These are phyloP conservation scores for Tipula lateralis DNA, from an alignment of 2,888 invertebrate species.

Conservation along the genomic window DNA sequence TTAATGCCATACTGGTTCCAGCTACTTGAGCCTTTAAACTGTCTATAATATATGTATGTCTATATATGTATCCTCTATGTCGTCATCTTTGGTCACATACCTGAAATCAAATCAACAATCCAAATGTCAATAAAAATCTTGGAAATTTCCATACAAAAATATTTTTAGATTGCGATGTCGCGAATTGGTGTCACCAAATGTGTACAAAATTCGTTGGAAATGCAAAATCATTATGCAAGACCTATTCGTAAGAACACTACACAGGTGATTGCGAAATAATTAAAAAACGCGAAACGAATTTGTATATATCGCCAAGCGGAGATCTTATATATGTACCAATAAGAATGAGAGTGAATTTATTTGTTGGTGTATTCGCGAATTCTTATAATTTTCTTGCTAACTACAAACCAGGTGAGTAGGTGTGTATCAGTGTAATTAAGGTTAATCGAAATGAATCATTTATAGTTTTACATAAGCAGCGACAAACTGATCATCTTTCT, in stretches of 20 bases:
- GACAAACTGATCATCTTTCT: not conserved
- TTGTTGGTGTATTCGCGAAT: not conserved
- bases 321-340: not conserved
- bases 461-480: no score
- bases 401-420: not conserved
- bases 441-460: not conserved
- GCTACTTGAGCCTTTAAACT: no score
- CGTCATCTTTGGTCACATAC: not conserved
- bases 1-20: not conserved
- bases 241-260: not conserved
- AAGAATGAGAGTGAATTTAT: not conserved
- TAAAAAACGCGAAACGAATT: not conserved
- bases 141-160: not conserved
- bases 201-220: not conserved
- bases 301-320: not conserved
- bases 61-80: not conserved
- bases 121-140: not conserved
- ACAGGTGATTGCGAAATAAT: not conserved
- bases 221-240: not conserved
- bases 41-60: no score
- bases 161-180: not conserved
- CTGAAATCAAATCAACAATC: not conserved
- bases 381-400: not conserved
- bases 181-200: not conserved
- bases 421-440: not conserved